A percentile compares a stretch with the other conserved stretches of the same genome.
phyloP scores from a whole-genome alignment of 1,140 invertebrate genomes.

The Epicauta chinensis region DNA sequence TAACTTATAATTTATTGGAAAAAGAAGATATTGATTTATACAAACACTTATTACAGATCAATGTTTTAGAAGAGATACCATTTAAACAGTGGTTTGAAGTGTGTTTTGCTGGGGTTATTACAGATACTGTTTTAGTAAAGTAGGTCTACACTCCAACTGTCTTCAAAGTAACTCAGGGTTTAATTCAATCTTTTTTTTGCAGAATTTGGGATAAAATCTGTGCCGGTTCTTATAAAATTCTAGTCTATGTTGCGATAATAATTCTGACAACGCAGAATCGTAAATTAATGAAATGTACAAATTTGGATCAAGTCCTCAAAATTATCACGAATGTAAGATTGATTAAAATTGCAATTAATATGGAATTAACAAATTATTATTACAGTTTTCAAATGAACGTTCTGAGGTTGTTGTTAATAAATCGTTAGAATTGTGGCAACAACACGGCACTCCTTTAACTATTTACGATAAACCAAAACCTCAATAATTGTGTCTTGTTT shows the following conservation, averaged over 20 bases:
- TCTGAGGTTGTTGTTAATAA: constrained; percentile 70
- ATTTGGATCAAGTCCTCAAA: constrained; percentile 52
- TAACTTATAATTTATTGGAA: constrained; percentile 57
- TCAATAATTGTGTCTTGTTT: constrained; percentile 11
- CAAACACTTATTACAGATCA: constrained; percentile 53
- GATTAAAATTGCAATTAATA: constrained; percentile 8
- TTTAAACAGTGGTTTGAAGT: constrained; percentile 69
- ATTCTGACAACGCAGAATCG: constrained; percentile 62
- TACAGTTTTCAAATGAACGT: constrained; percentile 68
- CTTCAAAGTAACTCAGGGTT: constrained; percentile 2
- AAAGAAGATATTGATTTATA: constrained; percentile 64
- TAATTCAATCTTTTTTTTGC: constrained; percentile 31
- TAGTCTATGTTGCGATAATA: constrained; percentile 70
- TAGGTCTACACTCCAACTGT: constrained; percentile 40
- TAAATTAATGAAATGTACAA: constrained; percentile 56
- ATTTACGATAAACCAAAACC: constrained; percentile 36
- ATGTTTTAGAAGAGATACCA: constrained; percentile 53
- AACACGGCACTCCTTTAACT: constrained; percentile 46
- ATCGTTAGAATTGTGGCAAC: constrained; percentile 71
- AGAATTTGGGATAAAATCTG: constrained; percentile 87
- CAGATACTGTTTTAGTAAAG: constrained; percentile 67
- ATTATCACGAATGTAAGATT: constrained; percentile 58
- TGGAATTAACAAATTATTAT: constrained; percentile 19
- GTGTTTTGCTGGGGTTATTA: constrained; percentile 70
- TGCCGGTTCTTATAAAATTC: constrained; percentile 73